A percentile compares a stretch with the other conserved stretches of the same genome.
These are phyloP conservation scores for Oscheius sp. DNA, from an alignment of 2,888 invertebrate genomes.

Conservation along the genomic window DNA sequence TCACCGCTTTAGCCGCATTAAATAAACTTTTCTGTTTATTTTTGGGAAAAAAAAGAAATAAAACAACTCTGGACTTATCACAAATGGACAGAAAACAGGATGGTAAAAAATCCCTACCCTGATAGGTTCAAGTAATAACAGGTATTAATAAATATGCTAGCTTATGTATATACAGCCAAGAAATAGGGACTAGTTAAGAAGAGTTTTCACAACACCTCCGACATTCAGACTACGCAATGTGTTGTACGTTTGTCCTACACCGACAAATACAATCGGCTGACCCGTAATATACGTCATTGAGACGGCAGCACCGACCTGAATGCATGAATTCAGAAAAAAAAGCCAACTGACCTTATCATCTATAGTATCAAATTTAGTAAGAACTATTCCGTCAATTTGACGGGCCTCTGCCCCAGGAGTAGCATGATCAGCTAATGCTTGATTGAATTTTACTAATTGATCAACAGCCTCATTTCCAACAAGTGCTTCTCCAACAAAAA, in stretches of 20 bases:
- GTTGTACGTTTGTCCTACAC: constrained; percentile 97
- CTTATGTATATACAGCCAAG: constrained; percentile 7
- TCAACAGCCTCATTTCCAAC: constrained; percentile 99
- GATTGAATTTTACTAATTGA: constrained; percentile 96
- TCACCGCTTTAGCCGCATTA: not conserved
- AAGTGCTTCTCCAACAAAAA: constrained; percentile 99
- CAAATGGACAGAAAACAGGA: constrained; percentile 5
- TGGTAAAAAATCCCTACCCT: not conserved
- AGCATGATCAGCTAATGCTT: constrained; percentile 89
- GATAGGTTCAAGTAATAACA: not conserved
- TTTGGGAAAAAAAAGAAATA: constrained; percentile 1
- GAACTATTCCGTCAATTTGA: constrained; percentile 95
- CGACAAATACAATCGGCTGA: constrained; percentile 98
- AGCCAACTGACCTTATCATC: constrained; percentile 93
- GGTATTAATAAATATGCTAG: constrained; percentile 7
- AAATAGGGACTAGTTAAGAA: constrained; percentile 79
- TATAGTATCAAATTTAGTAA: constrained; percentile 99
- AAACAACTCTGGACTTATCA: too few relatives aligned
- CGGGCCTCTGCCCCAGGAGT: constrained; percentile 80
- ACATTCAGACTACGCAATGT: constrained; percentile 95
- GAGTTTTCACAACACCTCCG: constrained; percentile 91
- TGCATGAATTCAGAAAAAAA: not conserved
- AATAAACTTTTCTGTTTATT: not conserved
- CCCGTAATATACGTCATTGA: constrained; percentile 99
- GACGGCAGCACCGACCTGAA: constrained; percentile 89